Base-by-base conservation (phyloP, 2,113 vertebrate genomes). In the Notiomystis cincta region DNA sequence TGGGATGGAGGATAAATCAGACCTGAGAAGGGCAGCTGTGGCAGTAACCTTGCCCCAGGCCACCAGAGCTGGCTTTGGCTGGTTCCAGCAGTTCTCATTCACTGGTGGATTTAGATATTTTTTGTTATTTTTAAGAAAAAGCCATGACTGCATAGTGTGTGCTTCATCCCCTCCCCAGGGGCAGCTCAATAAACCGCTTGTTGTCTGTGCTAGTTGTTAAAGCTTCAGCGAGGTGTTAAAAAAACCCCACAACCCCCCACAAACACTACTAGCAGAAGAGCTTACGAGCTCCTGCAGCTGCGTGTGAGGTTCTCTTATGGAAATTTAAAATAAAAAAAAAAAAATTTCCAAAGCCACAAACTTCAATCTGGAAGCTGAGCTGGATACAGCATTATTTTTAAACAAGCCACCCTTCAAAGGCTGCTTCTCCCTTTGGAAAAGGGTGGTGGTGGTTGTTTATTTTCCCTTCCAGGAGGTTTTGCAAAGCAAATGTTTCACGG, bases 221-320 rank as follows among this genome's bases (percentile, higher is more conserved):
- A 91, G 69, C 82, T 91, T 65, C 50, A 37, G 51, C 15, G 85
- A 94, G 88, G 88, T 87, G 90, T 81, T 91, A 79, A 93, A 86
- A 89, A 88, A 82, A 87, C 56, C 8, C 0, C 2, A 33, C 65
- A 86, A 62, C 12, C 60, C 92, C 75, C 51, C 73, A 48, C 91
- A 92, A 89, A 40, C 45, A 30, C 35, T 72, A 81, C 77, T 15
- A 77, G 67, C 82, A 89, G 62, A 51, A 80, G 67, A 56, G 31
- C 64, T 83, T 61, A 47, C 22, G 1, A 57, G 84, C 27, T 28
- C 8, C 45, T 61, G 69, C 81, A 87, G 81, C 84, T 79, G 85
- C 10, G 0, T 54, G 51, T 18, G 35, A 64, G 75, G 20, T 54
- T 54, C 75, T 92, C 64, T 79, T 50, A 28, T 5, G 33, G 78